Conservation (phyloP, 2,797 vertebrate species). For the Micromesistius poutassou region DNA sequence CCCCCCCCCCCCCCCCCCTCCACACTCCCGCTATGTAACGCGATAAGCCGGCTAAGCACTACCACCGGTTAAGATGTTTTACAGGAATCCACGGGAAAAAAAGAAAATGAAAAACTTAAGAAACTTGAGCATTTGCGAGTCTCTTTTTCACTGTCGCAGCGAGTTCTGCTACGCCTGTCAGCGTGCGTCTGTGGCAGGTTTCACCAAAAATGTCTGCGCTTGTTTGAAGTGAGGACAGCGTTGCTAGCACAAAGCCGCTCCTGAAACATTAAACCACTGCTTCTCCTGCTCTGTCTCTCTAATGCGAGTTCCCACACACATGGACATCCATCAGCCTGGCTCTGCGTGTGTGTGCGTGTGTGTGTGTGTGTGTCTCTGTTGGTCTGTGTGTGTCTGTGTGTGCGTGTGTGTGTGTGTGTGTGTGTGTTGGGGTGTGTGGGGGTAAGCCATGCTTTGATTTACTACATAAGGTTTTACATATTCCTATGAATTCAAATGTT, state of each 20-base stretch:
- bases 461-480: too few relatives aligned
- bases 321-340: too few relatives aligned
- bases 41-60: constrained; percentile 56
- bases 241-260: constrained; percentile 50
- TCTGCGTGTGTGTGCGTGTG: too few relatives aligned
- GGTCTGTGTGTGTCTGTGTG: too few relatives aligned
- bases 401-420: too few relatives aligned
- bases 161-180: constrained; percentile 61
- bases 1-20: constrained; percentile 31
- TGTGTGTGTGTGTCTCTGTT: too few relatives aligned
- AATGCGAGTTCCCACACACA: too few relatives aligned
- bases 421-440: too few relatives aligned
- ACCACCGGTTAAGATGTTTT: constrained; percentile 58
- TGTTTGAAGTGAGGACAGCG: constrained; percentile 65
- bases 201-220: constrained; percentile 39
- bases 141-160: constrained; percentile 60
- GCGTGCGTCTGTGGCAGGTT: constrained; percentile 52
- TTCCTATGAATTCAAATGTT: too few relatives aligned
- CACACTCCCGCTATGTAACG: constrained; percentile 52
- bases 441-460: too few relatives aligned
- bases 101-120: constrained; percentile 33
- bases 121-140: constrained; percentile 58
- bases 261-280: constrained; percentile 50
- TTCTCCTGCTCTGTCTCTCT: constrained; percentile 22
- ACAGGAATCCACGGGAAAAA: constrained; percentile 43